A percentile compares a stretch with the other conserved stretches of the same genome.
phyloP scores from a whole-genome alignment of 2,888 invertebrate genomes.

The Rotaria macrura region DNA sequence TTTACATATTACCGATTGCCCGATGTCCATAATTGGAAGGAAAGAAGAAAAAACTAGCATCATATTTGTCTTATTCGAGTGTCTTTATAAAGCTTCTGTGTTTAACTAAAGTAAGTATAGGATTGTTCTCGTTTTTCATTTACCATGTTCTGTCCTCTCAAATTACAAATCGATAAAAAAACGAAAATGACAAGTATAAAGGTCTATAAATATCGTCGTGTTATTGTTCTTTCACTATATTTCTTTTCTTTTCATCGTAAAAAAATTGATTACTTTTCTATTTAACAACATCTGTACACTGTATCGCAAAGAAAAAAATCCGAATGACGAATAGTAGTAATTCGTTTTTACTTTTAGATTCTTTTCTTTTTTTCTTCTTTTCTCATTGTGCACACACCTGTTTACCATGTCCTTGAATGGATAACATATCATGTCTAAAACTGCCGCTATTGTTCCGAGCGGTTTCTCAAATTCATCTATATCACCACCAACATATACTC shows the following conservation, averaged over 20 bases:
- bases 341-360: neutral
- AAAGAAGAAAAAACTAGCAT: neutral
- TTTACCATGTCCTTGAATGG: neutral
- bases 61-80: neutral
- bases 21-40: neutral
- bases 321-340: neutral
- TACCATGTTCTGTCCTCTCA: neutral
- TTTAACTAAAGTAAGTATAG: neutral
- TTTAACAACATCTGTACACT: neutral
- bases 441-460: neutral
- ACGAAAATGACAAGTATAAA: neutral
- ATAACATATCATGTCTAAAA: slow-evolving; percentile 5
- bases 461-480: neutral
- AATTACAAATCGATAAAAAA: neutral
- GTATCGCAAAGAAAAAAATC: neutral
- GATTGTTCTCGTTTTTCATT: neutral
- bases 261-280: neutral
- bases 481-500: neutral
- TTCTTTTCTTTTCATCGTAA: neutral
- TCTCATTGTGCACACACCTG: neutral
- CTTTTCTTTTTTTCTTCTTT: neutral
- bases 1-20: neutral
- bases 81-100: neutral
- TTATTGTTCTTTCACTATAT: neutral
- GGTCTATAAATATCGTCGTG: neutral